Evolutionary conservation across 2,797 vertebrate species (phyloP).

Genomic region (Scolopax bukidnonensis): DNA sequence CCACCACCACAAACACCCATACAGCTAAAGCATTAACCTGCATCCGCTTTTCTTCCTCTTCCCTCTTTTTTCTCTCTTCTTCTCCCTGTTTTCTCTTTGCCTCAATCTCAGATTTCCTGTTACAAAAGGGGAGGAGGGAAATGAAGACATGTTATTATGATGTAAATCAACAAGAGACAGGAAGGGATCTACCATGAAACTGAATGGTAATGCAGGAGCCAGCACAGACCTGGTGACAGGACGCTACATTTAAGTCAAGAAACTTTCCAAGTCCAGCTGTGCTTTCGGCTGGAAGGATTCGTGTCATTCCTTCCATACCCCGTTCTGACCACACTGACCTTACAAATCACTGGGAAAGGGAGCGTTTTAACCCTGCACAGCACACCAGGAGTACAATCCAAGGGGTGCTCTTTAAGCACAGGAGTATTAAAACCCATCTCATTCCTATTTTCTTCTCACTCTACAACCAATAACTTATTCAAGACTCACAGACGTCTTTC

Average conservation of each 20-base stretch:
- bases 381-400: background rate
- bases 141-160: background rate
- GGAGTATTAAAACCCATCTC: background rate
- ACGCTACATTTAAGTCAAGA: background rate
- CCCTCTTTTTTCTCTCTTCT: constrained; percentile 92
- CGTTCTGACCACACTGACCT: background rate
- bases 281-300: background rate
- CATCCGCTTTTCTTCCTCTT: constrained; percentile 89
- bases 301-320: background rate
- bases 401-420: background rate
- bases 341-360: background rate
- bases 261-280: background rate
- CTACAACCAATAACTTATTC: background rate
- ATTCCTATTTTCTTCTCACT: background rate
- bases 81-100: constrained; percentile 94
- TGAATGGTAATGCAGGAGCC: background rate
- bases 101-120: constrained; percentile 95
- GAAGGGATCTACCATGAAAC: background rate
- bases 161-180: background rate
- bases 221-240: background rate
- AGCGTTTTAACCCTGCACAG: background rate
- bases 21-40: constrained; percentile 77
- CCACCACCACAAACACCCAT: background rate
- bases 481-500: constrained; percentile 88
- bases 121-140: background rate